Evolutionary conservation across 2,888 invertebrate genomes (phyloP), one percentile per base, ranked within the genome.

Genomic region (Lycophotia porphyrea): DNA sequence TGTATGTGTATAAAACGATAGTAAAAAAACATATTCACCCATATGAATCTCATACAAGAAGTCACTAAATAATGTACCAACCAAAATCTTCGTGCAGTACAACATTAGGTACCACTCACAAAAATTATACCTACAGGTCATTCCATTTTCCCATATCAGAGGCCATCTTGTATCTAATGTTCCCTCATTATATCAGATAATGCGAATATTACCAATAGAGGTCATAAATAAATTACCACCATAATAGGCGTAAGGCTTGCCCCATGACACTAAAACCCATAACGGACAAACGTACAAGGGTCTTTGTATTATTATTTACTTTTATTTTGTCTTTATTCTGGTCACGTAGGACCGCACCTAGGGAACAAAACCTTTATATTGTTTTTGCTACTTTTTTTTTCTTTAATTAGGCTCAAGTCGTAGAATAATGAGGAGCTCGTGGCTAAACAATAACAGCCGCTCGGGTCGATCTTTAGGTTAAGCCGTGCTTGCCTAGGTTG

Each of bases 321-420:
- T 84, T 84, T 84, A 80, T 78, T 74, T 79, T 89, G 89, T 93
- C 87, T 80, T 79, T 75, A 93, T 84, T 88, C 92, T 36, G 81
- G 88, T 90, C 93, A 94, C 94, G 94, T 91, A 85, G 84, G 88
- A 87, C 90, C 90, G 89, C 90, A 88, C 85, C 88, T 87, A 79
- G 88, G 88, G 88, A 89, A 88, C 88, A 88, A 87, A 81, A 81
- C 87, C 87, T 88, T 90, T 90, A 89, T 92, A 91, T 92, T 93
- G 92, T 92, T 93, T 93, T 90, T 86, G 78, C 81, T 87, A 81
- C 88, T 90, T 87, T 88, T 91, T 90, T 91, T 90, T 90, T 90
- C 90, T 91, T 92, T 93, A 93, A 93, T 93, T 93, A 93, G 90
- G 86, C 87, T 84, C 85, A 87, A 88, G 87, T 83, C 84, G 84